These are phyloP conservation scores for Xylocopa sonorina DNA, from an alignment of 1,140 invertebrate genomes.

Conservation along the genomic window DNA sequence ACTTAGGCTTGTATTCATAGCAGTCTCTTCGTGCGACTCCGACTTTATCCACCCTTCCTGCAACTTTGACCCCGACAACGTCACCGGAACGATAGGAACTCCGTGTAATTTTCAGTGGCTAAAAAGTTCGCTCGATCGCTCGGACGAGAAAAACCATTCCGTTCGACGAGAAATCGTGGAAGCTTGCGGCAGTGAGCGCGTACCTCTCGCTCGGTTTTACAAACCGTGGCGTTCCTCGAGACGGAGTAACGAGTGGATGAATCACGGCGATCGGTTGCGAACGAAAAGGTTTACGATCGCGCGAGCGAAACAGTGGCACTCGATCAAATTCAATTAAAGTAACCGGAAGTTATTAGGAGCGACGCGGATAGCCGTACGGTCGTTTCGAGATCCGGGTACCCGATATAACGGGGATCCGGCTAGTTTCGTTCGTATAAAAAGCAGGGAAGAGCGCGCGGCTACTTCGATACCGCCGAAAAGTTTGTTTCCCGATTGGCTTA, in stretches of 20 bases:
- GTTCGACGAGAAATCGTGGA: not conserved
- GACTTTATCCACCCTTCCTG: conserved; percentile 32
- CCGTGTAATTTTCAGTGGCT: conserved; percentile 9
- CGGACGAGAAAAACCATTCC: not conserved
- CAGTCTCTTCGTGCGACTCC: conserved; percentile 29
- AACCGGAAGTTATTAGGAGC: conserved; percentile 65
- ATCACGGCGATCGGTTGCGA: too few species aligned
- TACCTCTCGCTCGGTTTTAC: too few species aligned
- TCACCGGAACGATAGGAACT: conserved; percentile 35
- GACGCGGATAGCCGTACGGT: conserved; percentile 43
- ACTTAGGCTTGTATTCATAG: conserved; percentile 56
- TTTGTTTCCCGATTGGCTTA: conserved; percentile 69
- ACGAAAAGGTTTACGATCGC: conserved; percentile 32
- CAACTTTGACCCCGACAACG: conserved; percentile 44
- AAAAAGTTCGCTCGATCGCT: not conserved
- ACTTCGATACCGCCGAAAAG: conserved; percentile 69
- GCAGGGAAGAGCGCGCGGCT: conserved; percentile 18
- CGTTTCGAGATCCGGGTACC: conserved; percentile 41
- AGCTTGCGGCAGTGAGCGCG: not conserved
- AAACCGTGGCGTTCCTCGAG: too few species aligned
- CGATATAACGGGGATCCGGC: conserved; percentile 48
- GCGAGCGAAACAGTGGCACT: conserved; percentile 19
- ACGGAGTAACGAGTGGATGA: too few species aligned
- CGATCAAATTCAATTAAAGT: conserved; percentile 68
- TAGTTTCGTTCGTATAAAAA: conserved; percentile 47